Conservation (phyloP, 2,888 invertebrate genomes). For the Atethmia centrago region DNA sequence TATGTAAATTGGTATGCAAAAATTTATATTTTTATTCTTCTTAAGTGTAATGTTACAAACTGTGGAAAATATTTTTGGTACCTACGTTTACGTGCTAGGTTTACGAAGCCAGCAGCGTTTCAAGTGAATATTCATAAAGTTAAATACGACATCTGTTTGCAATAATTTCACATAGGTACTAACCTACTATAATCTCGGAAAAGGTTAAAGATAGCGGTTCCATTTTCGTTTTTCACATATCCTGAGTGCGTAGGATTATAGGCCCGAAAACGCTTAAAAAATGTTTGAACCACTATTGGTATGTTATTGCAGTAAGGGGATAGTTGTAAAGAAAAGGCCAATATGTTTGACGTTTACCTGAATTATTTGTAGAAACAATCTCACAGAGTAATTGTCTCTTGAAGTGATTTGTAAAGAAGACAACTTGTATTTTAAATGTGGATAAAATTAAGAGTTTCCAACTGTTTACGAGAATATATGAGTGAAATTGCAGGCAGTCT, state of each 20-base stretch:
- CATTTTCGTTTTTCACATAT: slow-evolving; percentile 9
- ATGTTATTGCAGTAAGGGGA: slow-evolving; percentile 10
- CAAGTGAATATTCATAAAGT: slow-evolving; percentile 14
- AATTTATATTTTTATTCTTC: slow-evolving; percentile 22
- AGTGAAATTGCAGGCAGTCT: not conserved
- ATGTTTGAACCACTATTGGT: slow-evolving; percentile 17
- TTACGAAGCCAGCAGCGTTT: slow-evolving; percentile 25
- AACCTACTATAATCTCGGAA: not conserved
- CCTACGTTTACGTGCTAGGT: slow-evolving; percentile 18
- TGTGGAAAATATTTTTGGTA: slow-evolving; percentile 15
- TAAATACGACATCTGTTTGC: slow-evolving; percentile 6
- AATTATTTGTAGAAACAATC: not conserved
- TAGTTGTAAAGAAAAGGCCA: slow-evolving; percentile 8
- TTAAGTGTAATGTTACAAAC: slow-evolving; percentile 40
- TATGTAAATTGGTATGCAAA: slow-evolving; percentile 58
- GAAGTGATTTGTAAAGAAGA: not conserved
- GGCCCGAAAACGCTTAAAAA: slow-evolving; percentile 1
- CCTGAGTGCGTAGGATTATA: not conserved
- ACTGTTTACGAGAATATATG: not conserved
- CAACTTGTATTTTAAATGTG: not conserved
- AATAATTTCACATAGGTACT: not conserved
- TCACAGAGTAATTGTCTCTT: not conserved
- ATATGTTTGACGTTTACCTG: not conserved
- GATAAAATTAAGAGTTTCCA: not conserved
- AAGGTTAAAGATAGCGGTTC: slow-evolving; percentile 1